These are phyloP conservation scores for Trissolcus japonicus DNA, from an alignment of 2,888 invertebrate genomes.

Conservation along the genomic window DNA sequence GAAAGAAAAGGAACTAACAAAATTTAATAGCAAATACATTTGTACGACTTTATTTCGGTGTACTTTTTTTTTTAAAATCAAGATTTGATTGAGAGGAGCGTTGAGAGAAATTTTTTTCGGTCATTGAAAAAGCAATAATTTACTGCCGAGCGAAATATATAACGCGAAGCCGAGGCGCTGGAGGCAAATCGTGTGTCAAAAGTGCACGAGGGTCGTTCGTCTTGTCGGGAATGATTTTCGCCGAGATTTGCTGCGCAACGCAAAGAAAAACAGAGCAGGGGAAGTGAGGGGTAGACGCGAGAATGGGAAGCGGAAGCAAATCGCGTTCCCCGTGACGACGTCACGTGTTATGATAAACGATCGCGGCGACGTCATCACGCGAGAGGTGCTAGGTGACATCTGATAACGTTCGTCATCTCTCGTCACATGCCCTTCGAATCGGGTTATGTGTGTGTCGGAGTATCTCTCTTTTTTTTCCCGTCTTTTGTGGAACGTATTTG, in stretches of 20 bases:
- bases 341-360: conserved; percentile 74
- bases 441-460: conserved; percentile 2
- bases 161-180: conserved; percentile 25
- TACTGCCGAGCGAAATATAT: conserved; percentile 21
- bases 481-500: conserved; percentile 45
- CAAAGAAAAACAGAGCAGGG: conserved; percentile 57
- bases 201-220: conserved; percentile 53
- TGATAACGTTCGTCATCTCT: conserved; percentile 75
- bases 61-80: not conserved
- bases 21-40: not conserved
- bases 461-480: conserved; percentile 23
- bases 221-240: conserved; percentile 55
- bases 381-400: conserved; percentile 73
- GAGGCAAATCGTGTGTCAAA: conserved; percentile 57
- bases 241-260: conserved; percentile 46
- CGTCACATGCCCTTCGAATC: conserved; percentile 66
- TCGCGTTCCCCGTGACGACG: conserved; percentile 72
- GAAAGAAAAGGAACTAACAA: no score
- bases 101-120: conserved; percentile 14
- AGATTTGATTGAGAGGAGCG: not conserved
- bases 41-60: not conserved
- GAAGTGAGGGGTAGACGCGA: conserved; percentile 59
- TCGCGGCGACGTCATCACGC: conserved; percentile 69
- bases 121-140: conserved; percentile 40
- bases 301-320: conserved; percentile 72